Conservation (phyloP, 2,113 vertebrate species). For the Erythrolamprus reginae region DNA sequence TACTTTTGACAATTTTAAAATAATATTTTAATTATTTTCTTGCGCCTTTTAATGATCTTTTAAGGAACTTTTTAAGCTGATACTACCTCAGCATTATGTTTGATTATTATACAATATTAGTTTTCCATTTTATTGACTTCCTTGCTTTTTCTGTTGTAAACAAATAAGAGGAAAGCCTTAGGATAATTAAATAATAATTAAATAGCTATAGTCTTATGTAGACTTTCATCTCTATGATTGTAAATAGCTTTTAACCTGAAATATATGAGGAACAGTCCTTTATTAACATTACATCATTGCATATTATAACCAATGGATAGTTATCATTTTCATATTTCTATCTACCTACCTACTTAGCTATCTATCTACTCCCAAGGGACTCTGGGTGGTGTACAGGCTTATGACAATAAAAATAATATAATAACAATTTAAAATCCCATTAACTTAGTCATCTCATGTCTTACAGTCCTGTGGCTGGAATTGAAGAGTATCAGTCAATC, state of each 20-base stretch:
- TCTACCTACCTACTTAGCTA: too few species aligned
- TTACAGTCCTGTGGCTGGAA: too few species aligned
- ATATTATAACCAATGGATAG: background rate
- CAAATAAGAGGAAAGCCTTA: background rate
- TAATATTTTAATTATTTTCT: background rate
- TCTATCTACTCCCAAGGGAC: too few species aligned
- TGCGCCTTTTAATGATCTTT: background rate
- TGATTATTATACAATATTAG: background rate
- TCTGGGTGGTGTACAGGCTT: too few species aligned
- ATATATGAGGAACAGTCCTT: background rate
- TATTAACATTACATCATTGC: background rate
- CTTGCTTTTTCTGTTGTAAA: background rate
- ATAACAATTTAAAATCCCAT: too few species aligned
- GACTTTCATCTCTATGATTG: background rate
- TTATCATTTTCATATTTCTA: background rate
- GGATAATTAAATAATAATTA: background rate
- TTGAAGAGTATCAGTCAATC: too few species aligned
- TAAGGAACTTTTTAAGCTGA: background rate
- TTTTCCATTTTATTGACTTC: background rate
- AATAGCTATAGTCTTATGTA: background rate
- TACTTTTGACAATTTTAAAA: background rate
- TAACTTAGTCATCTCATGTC: too few species aligned
- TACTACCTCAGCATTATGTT: background rate
- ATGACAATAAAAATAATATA: too few species aligned
- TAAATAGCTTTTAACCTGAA: background rate